These are phyloP conservation scores for Pheosia tremula DNA, from an alignment of 2,888 invertebrate species.

Conservation along the genomic window DNA sequence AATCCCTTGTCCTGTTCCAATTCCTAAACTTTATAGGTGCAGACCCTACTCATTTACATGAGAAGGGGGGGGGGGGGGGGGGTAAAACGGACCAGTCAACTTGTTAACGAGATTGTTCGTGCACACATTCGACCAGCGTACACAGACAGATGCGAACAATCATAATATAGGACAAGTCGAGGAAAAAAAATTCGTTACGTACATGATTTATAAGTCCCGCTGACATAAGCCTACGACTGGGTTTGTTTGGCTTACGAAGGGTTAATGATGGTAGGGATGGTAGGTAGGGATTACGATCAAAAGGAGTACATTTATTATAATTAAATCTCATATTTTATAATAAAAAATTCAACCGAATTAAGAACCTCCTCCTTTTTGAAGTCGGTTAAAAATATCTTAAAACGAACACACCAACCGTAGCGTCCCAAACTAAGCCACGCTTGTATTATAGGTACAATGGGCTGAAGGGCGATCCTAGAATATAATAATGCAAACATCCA, in stretches of 20 bases:
- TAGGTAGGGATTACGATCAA: background rate
- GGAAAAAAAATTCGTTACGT: slow-evolving; percentile 27
- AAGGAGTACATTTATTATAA: background rate
- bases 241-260: background rate
- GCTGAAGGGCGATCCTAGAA: no score
- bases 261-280: slow-evolving; percentile 3
- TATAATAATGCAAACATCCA: no score
- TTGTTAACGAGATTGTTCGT: slow-evolving; percentile 45
- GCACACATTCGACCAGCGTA: slow-evolving; percentile 19
- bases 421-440: no score
- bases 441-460: no score
- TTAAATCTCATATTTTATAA: no score
- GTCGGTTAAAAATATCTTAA: no score
- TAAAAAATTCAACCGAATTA: no score
- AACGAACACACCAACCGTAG: no score
- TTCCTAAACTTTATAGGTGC: background rate
- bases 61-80: slow-evolving; percentile 8
- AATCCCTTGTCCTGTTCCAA: background rate
- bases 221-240: slow-evolving; percentile 7
- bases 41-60: slow-evolving; percentile 4
- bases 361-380: no score
- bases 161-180: slow-evolving; percentile 26
- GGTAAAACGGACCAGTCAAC: slow-evolving; percentile 35
- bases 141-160: slow-evolving; percentile 20
- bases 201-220: slow-evolving; percentile 31